A percentile compares a stretch with the other conserved stretches of the same genome.
phyloP scores from a whole-genome alignment of 2,888 invertebrate species.

The Urechis unicinctus region DNA sequence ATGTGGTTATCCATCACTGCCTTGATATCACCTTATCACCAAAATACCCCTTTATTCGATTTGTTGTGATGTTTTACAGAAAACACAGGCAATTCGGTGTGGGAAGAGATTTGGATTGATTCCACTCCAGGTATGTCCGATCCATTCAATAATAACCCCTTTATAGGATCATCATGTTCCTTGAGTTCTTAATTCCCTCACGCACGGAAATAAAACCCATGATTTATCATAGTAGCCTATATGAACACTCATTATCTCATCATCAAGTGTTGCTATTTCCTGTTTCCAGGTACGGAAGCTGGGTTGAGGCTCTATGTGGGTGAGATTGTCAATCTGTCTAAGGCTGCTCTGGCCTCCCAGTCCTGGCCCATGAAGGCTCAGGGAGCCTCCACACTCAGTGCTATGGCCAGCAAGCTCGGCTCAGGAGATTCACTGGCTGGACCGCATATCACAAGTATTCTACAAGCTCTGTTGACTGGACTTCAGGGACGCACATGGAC shows the following conservation, averaged over 20 bases:
- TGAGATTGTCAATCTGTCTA: conserved; percentile 66
- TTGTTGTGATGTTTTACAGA: no score
- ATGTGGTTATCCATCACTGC: no score
- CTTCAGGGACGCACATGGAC: conserved; percentile 79
- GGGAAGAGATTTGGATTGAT: conserved; percentile 85
- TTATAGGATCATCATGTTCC: no score
- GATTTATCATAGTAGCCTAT: no score
- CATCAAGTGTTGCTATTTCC: no score
- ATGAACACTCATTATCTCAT: no score
- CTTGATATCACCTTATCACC: no score
- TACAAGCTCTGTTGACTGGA: conserved; percentile 64
- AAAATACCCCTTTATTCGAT: no score
- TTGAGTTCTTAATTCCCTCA: no score
- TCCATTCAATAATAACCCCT: no score
- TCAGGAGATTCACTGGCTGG: conserved; percentile 62
- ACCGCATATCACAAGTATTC: conserved; percentile 54
- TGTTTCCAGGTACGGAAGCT: conserved; percentile 64
- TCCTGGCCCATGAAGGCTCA: conserved; percentile 85
- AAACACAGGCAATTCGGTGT: conserved; percentile 54
- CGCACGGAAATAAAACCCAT: no score
- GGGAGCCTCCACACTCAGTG: conserved; percentile 75
- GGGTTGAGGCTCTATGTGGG: conserved; percentile 72
- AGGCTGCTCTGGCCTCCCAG: conserved; percentile 69
- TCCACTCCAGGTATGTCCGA: conserved; percentile 75
- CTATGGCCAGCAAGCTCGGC: conserved; percentile 68